Base-by-base conservation (phyloP, 2,113 vertebrate genomes). In the Corythornis madagascariensis region DNA sequence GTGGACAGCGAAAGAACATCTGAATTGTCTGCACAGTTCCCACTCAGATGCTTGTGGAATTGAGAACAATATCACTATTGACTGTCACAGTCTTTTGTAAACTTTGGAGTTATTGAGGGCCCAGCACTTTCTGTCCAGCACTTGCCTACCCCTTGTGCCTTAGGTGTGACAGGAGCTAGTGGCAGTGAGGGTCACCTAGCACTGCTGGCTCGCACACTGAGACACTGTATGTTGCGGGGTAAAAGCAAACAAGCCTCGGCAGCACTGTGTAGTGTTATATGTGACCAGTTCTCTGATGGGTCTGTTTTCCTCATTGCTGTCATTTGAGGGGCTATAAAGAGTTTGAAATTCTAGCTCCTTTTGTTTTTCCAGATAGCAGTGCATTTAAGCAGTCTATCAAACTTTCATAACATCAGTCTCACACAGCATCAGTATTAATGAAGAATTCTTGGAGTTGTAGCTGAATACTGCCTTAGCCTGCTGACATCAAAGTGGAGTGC, bases 31-130 rank as follows among this genome's bases (percentile, higher is more conserved):
- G 60, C 13, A 8, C n/a, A 13, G 1, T 56, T 72, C 48, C 48
- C 0, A 0, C 28, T 67, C 24, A 5, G 45, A 14, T 52, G 26
- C 56, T 29, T 63, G 33, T 59, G 31, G 52, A 26, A 15, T 5
- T 5, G 55, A 47, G 52, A 57, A 78, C 60, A 83, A 10, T n/a
- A 7, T 24, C 16, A 33, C 63, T 55, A 20, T 72, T 94, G 79
- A n/a, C 21, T 1, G 0, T 63, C 11, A 0, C 5, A 3, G 7
- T 5, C 19, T 53, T 66, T 35, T 74, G 43, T 71, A 12, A 61
- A 57, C 26, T 15, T 29, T 7, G 43, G 22, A 55, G 40, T 20
- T 67, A 2, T 16, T 57, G 17, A 3, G 47, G 47, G 45, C 6
- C n/a, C 60, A 35, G 31, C 1, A 0, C 19, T 85, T 47, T 42